These are phyloP conservation scores for Callaeas wilsoni DNA, from an alignment of 2,113 vertebrate species.

Conservation along the genomic window DNA sequence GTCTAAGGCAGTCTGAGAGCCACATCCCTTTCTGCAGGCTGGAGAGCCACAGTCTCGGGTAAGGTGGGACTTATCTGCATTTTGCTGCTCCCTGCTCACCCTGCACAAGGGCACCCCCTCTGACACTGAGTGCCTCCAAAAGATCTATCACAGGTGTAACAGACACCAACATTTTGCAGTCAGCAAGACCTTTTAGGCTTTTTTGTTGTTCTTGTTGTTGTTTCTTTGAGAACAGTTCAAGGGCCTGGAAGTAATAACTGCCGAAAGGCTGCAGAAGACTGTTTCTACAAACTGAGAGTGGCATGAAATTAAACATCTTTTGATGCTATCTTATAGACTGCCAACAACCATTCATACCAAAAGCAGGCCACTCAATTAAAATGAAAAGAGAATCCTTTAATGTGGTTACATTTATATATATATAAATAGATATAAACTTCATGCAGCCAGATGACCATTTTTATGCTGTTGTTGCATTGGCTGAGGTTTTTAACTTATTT, in stretches of 20 bases:
- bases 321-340: background rate
- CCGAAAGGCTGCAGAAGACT: background rate
- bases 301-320: background rate
- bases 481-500: background rate
- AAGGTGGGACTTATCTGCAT: background rate
- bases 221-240: background rate
- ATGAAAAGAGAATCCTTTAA: background rate
- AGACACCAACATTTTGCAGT: background rate
- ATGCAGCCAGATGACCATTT: background rate
- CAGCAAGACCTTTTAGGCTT: background rate
- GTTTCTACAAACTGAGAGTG: background rate
- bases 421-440: background rate
- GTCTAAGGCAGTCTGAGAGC: background rate
- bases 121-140: background rate
- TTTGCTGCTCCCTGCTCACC: background rate
- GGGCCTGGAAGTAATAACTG: background rate
- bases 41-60: background rate
- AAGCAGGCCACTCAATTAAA: background rate
- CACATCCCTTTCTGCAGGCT: background rate
- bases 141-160: background rate
- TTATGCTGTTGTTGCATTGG: background rate
- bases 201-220: background rate
- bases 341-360: background rate
- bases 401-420: background rate
- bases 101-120: rapidly evolving